Percentiles rank a stretch among this genome's conserved stretches.
Evolutionary conservation across 2,888 invertebrate species (phyloP).

Genomic region (Didymodactylos carnosus): DNA sequence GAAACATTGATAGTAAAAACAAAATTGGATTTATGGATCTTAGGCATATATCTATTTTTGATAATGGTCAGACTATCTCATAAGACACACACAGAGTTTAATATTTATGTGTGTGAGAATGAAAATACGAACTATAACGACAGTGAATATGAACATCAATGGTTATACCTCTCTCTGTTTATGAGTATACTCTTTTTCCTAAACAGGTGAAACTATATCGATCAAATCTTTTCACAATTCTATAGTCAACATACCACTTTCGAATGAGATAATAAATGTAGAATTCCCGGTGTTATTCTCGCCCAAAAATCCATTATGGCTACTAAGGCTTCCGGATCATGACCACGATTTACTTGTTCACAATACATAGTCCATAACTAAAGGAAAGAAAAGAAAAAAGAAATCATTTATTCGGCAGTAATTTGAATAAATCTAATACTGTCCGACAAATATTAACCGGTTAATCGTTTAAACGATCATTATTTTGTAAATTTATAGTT

Average conservation of each 20-base stretch:
- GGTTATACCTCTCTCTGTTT: background rate
- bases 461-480: too few species aligned
- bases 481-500: background rate
- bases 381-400: background rate
- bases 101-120: too few species aligned
- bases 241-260: conserved; percentile 61
- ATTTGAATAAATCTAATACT: too few species aligned
- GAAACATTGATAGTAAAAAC: too few species aligned
- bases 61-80: too few species aligned
- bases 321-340: conserved; percentile 28
- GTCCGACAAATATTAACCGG: background rate
- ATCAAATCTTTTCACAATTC: too few species aligned
- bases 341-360: conserved; percentile 52
- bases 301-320: conserved; percentile 94
- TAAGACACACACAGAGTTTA: too few species aligned
- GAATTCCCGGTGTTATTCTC: conserved; percentile 78
- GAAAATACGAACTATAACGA: too few species aligned
- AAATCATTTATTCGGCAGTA: background rate
- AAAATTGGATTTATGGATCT: too few species aligned
- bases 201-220: too few species aligned
- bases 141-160: background rate
- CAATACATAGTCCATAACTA: conserved; percentile 90
- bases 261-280: conserved; percentile 72
- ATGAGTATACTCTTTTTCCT: background rate
- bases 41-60: too few species aligned